Evolutionary conservation across 2,888 invertebrate genomes (phyloP), one percentile per base, ranked within the genome.

Genomic region (Heliothis peltigera): DNA sequence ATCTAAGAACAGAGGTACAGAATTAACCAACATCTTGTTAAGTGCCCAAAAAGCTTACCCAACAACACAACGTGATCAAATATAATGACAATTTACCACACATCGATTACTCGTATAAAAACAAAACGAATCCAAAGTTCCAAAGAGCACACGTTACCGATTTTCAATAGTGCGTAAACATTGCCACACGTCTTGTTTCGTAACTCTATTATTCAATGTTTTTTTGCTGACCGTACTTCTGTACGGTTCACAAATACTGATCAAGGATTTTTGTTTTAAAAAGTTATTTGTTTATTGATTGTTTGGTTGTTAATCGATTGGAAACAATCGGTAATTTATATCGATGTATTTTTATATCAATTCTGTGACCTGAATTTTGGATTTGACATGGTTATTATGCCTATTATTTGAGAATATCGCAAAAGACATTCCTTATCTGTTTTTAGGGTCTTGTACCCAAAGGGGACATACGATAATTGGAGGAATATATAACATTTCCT

Each of bases 281-380:
- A 52, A 48, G 62, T 64, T 21, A 51, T 63, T 56, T 56, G 15
- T 56, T 32, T 75, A 49, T 12, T 12, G 10, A 43, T 58, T 46
- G 46, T 39, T 52, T 44, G 17, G 15, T 56, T 56, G 28, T 56
- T 70, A 73, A 73, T 73, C 58, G 73, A 35, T 76, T 51, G 77
- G 73, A 76, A 76, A 76, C 47, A 76, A 64, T 73, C 32, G 56
- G 19, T 64, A 57, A 73, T 73, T 57, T 56, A 15, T 70, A 60
- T 32, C 56, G 47, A n/a, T 60, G 28, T 46, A n/a, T 47, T 56
- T 39, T 52, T 12, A 46, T 47, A 10, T 19, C 28, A 39, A 43
- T 54, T 54, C 43, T 15, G 49, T 54, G 52, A 57, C 47, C 39
- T 39, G 52, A 15, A 39, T 44, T 2, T 44, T 53, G 21, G 32